A percentile compares a stretch with the other conserved stretches of the same genome.
These are phyloP conservation scores for Brachyrhaphis roseni DNA, from an alignment of 2,797 vertebrate species.

Conservation along the genomic window DNA sequence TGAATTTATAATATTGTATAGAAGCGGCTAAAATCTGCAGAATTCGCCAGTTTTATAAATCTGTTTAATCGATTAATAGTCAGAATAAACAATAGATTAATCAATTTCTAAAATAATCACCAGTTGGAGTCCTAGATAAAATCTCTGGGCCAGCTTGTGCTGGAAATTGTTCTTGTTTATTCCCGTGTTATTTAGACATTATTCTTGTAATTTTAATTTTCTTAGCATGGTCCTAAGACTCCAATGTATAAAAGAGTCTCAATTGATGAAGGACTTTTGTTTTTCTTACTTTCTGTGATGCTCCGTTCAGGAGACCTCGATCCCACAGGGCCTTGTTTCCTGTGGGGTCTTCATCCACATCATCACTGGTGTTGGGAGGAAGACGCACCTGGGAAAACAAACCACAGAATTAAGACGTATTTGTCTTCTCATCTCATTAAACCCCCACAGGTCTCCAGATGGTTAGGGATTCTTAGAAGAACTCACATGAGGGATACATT, in stretches of 20 bases:
- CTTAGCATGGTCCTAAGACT: no score
- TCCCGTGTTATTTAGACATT: no score
- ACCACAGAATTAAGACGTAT: neutral
- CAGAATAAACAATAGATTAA: no score
- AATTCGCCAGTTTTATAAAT: no score
- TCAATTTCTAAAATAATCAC: no score
- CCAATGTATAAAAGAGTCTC: neutral
- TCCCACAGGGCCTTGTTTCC: slow-evolving; percentile 99
- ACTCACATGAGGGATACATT: neutral
- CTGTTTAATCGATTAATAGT: no score
- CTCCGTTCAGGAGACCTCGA: slow-evolving; percentile 95
- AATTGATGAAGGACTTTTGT: neutral
- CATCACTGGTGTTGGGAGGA: slow-evolving; percentile 96
- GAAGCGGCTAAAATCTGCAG: no score
- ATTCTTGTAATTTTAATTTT: no score
- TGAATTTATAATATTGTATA: no score
- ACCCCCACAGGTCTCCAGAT: neutral
- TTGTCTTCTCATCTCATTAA: neutral
- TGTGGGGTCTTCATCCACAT: slow-evolving; percentile 98
- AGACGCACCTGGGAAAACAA: slow-evolving; percentile 86
- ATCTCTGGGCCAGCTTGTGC: no score
- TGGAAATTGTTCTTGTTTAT: no score
- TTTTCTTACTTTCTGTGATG: slow-evolving; percentile 93
- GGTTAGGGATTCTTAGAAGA: neutral
- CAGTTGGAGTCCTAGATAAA: no score